These are phyloP conservation scores for Aphelinus certus DNA, from an alignment of 1,140 invertebrate species.

Conservation along the genomic window DNA sequence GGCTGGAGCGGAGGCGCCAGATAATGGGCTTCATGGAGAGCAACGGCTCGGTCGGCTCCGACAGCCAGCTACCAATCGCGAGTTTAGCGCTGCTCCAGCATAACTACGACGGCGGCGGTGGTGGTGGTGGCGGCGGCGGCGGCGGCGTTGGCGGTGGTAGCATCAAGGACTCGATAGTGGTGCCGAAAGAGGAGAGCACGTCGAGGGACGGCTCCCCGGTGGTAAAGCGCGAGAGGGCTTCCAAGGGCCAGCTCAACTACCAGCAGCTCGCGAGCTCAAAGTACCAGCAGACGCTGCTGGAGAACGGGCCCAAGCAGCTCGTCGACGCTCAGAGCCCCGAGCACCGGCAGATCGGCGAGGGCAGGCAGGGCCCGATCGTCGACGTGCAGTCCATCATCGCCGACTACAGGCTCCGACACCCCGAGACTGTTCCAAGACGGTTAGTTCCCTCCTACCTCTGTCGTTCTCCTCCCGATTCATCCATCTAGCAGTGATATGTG, in stretches of 20 bases:
- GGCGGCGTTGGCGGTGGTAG: not conserved
- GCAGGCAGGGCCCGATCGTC: slow-evolving; percentile 78
- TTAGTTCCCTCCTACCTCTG: slow-evolving; percentile 30
- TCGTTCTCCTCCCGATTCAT: no score
- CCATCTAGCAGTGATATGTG: no score
- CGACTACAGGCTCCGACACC: slow-evolving; percentile 80
- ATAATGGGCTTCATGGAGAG: slow-evolving; percentile 65
- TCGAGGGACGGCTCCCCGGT: slow-evolving; percentile 41
- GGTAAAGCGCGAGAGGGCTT: slow-evolving; percentile 46
- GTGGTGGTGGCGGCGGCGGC: not conserved
- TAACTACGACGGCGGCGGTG: not conserved
- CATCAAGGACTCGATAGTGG: slow-evolving; percentile 30
- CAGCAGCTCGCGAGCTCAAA: slow-evolving; percentile 39
- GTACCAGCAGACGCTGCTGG: slow-evolving; percentile 26
- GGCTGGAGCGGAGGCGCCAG: slow-evolving; percentile 74
- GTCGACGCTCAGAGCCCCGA: slow-evolving; percentile 50
- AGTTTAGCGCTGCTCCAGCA: slow-evolving; percentile 51
- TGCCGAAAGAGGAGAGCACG: slow-evolving; percentile 38
- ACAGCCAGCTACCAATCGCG: slow-evolving; percentile 48
- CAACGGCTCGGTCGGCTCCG: slow-evolving; percentile 43
- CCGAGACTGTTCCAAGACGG: slow-evolving; percentile 74
- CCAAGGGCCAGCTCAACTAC: slow-evolving; percentile 34
- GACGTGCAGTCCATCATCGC: slow-evolving; percentile 86
- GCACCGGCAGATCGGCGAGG: slow-evolving; percentile 67
- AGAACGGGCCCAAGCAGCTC: not conserved